Percentiles rank a stretch among this genome's conserved stretches.
Evolutionary conservation across 1,140 invertebrate species (phyloP).

Genomic region (Neodiprion fabricii): DNA sequence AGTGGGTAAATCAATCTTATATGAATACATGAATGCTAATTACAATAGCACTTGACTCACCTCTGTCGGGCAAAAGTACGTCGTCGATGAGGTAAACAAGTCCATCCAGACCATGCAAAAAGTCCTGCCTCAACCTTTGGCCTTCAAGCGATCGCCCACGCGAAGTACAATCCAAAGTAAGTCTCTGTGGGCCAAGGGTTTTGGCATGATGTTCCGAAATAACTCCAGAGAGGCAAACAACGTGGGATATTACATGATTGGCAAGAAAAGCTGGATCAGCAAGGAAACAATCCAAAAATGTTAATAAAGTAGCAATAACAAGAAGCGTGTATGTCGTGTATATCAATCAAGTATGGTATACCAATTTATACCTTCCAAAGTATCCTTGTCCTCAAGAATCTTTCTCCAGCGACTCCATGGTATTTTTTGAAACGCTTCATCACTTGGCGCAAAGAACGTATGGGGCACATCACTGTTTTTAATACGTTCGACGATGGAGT

Average conservation of each 20-base stretch:
- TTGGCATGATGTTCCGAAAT: slow-evolving; percentile 55
- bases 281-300: neutral
- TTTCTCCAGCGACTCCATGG: slow-evolving; percentile 49
- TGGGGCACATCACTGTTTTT: slow-evolving; percentile 48
- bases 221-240: slow-evolving; percentile 58
- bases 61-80: slow-evolving; percentile 57
- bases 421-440: slow-evolving; percentile 67
- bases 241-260: slow-evolving; percentile 59
- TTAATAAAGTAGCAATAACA: neutral
- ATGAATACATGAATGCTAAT: neutral
- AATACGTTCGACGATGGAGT: slow-evolving; percentile 44
- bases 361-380: slow-evolving; percentile 45
- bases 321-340: neutral
- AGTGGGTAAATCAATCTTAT: neutral
- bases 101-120: slow-evolving; percentile 56
- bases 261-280: slow-evolving; percentile 49
- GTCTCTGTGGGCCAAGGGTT: slow-evolving; percentile 43
- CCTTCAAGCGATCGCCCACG: slow-evolving; percentile 50
- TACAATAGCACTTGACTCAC: slow-evolving; percentile 34
- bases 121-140: slow-evolving; percentile 45
- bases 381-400: slow-evolving; percentile 49
- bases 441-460: slow-evolving; percentile 70
- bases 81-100: slow-evolving; percentile 57
- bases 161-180: slow-evolving; percentile 53
- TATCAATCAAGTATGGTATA: slow-evolving; percentile 1